Conservation (phyloP, 2,797 vertebrate genomes). For the Ispidina lecontei region DNA sequence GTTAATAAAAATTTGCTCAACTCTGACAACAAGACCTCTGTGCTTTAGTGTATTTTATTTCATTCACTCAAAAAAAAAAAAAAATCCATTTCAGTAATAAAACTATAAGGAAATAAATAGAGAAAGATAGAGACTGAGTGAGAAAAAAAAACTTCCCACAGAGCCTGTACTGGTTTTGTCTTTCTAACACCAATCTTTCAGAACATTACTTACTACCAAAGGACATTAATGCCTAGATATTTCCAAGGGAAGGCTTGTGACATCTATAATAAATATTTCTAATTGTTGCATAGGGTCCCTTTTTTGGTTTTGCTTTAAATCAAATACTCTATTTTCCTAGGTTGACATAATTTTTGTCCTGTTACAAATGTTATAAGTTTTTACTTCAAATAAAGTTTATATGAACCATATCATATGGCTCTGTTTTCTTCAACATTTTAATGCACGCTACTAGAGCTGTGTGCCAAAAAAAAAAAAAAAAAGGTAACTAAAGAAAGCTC, state of each 20-base stretch:
- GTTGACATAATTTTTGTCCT: background rate
- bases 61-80: background rate
- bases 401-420: background rate
- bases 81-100: background rate
- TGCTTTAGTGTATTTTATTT: background rate
- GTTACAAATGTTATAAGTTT: background rate
- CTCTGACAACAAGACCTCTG: background rate
- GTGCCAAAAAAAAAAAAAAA: background rate
- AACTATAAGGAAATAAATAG: background rate
- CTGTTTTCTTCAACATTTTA: background rate
- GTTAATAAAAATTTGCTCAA: background rate
- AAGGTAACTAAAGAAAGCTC: background rate
- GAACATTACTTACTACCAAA: background rate
- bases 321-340: background rate
- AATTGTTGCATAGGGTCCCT: background rate
- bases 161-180: background rate
- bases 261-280: background rate
- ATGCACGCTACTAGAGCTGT: rapidly evolving
- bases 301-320: background rate
- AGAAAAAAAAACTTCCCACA: background rate
- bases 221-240: background rate
- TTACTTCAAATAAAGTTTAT: background rate
- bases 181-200: background rate
- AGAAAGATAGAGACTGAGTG: background rate
- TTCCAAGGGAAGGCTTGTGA: background rate